Base-by-base conservation (phyloP, 2,797 vertebrate genomes). In the Cuculus canorus region DNA sequence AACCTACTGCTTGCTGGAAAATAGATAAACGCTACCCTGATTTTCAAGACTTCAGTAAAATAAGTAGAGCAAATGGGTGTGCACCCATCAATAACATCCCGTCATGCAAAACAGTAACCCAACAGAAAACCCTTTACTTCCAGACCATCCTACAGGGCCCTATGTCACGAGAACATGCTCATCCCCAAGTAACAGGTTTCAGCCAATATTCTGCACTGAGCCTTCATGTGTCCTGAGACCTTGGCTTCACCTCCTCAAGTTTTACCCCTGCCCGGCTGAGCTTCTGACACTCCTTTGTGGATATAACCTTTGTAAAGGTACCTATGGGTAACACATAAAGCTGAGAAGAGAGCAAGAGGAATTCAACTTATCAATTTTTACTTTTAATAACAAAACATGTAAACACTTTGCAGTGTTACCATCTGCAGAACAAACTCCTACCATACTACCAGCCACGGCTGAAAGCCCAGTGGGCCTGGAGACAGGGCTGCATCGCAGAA, bases 1-100 rank as follows among this genome's bases (percentile, higher is more conserved):
- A 93, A 91, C 75, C 78, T 91, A 95, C 56, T 92, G 73, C 93
- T 92, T 96, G 85, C 82, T 97, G 96, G 92, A 97, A 97, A 97
- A 97, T 41, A 90, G 71, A 94, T 73, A 92, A 97, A 88, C 33
- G 37, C 52, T 75, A 91, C 30, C 66, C 93, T 97, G 88, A 90
- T 87, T 96, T 97, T 95, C 86, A 96, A 97, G 91, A 97, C 53
- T 48, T 85, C 41, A 69, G 33, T 88, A 92, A 90, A 96, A 87
- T 92, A 90, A 93, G 89, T 68, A 94, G 30, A 94, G 22, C 48
- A 94, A 87, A 79, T 54, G 47, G n/a, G 37, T 93, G 86, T 86
- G 48, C 59, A 93, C 69, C 37, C 78, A 96, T 94, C 59, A 94
- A 69, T 92, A 95, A 83, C 47, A 96, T 82, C 65, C 87, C 23